These are phyloP conservation scores for Carollia perspicillata DNA, from an alignment of 2,113 vertebrate species.

Conservation along the genomic window DNA sequence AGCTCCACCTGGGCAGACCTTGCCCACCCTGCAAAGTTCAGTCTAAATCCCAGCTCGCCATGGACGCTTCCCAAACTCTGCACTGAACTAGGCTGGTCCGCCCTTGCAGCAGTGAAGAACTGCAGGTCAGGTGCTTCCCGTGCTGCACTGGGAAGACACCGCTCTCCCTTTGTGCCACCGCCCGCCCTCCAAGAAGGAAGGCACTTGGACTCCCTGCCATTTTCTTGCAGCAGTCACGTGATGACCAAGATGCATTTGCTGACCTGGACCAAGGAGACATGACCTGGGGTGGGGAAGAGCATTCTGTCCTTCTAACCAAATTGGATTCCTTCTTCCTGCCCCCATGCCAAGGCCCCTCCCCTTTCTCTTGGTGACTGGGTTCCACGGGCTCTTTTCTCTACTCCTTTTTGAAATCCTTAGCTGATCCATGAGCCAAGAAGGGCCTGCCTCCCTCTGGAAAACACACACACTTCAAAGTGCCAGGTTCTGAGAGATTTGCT, in stretches of 20 bases:
- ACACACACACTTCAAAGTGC: conserved; percentile 20
- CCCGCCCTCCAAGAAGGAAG: background rate
- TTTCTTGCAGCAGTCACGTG: background rate
- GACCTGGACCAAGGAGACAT: background rate
- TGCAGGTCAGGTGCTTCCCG: no score
- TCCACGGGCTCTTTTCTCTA: background rate
- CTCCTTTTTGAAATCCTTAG: background rate
- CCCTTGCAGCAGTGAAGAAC: background rate
- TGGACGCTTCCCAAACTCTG: background rate
- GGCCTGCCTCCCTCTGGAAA: background rate
- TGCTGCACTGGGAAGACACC: background rate
- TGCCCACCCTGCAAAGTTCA: background rate
- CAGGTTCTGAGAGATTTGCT: conserved; percentile 18
- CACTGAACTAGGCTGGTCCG: background rate
- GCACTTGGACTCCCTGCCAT: background rate
- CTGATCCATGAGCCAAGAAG: background rate
- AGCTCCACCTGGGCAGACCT: background rate
- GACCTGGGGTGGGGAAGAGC: background rate
- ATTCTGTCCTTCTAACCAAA: background rate
- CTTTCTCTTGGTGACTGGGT: background rate
- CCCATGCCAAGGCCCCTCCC: background rate
- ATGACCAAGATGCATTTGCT: background rate
- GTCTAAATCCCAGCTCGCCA: background rate
- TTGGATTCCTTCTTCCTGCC: background rate
- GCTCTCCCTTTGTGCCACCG: background rate